These are phyloP conservation scores for Anorthoa munda DNA, from an alignment of 2,888 invertebrate genomes.

Conservation along the genomic window DNA sequence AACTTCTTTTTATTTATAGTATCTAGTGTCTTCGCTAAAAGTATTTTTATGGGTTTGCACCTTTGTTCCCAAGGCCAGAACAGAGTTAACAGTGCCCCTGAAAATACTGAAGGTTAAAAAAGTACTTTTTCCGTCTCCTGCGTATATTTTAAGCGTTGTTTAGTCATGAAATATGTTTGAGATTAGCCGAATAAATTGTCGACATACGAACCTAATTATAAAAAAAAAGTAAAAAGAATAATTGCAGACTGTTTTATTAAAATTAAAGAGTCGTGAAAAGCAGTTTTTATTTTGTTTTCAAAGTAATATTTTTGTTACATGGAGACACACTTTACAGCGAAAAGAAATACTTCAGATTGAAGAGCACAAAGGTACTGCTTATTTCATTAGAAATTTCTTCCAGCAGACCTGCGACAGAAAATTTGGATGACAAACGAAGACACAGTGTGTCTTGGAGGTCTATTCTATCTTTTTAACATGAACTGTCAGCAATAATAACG, in stretches of 20 bases:
- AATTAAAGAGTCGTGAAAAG: background rate
- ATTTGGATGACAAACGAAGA: too few relatives aligned
- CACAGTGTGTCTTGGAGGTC: too few relatives aligned
- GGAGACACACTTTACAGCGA: too few relatives aligned
- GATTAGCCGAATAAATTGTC: slow-evolving; percentile 39
- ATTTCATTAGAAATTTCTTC: too few relatives aligned
- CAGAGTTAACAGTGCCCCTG: background rate
- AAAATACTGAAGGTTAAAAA: slow-evolving; percentile 47
- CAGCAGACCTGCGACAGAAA: too few relatives aligned
- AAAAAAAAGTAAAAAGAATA: slow-evolving; percentile 1
- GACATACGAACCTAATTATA: background rate
- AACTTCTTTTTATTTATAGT: slow-evolving; percentile 29
- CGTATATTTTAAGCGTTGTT: slow-evolving; percentile 31
- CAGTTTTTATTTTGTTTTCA: too few relatives aligned
- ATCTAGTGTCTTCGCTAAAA: slow-evolving; percentile 26
- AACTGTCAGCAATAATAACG: too few relatives aligned
- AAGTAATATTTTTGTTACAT: too few relatives aligned
- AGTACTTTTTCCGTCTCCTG: slow-evolving; percentile 38
- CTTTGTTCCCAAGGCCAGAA: slow-evolving; percentile 26
- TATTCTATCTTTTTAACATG: too few relatives aligned
- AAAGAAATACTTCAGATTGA: too few relatives aligned
- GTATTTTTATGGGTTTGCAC: slow-evolving; percentile 34
- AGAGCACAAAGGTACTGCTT: too few relatives aligned
- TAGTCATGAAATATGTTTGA: slow-evolving; percentile 39
- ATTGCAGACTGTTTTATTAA: slow-evolving; percentile 10